Evolutionary conservation across 2,888 invertebrate genomes (phyloP).

Genomic region (Tholera decimalis): DNA sequence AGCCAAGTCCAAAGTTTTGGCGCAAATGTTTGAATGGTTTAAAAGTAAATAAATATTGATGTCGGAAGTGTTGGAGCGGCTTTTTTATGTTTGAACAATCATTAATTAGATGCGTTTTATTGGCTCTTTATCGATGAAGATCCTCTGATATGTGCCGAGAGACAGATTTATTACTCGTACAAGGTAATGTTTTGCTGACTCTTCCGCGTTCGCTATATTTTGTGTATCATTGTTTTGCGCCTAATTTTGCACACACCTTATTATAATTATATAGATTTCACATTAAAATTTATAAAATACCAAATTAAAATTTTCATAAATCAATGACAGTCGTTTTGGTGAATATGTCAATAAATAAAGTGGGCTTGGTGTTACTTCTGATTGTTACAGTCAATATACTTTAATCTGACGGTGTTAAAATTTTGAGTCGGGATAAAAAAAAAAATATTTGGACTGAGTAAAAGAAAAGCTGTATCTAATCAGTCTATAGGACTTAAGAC

Average conservation of each 20-base stretch:
- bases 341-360: constrained; percentile 33
- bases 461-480: constrained; percentile 25
- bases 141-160: constrained; percentile 82
- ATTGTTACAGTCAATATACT: constrained; percentile 35
- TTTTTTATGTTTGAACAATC: constrained; percentile 85
- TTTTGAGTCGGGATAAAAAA: constrained; percentile 1
- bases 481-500: not conserved
- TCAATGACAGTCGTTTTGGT: constrained; percentile 46
- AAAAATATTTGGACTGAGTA: not conserved
- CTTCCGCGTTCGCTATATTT: constrained; percentile 79
- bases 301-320: constrained; percentile 53
- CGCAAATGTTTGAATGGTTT: constrained; percentile 77
- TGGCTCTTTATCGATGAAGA: constrained; percentile 83
- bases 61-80: constrained; percentile 81
- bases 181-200: constrained; percentile 80
- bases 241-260: constrained; percentile 70
- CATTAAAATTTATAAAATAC: constrained; percentile 31
- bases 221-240: constrained; percentile 71
- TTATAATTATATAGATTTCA: constrained; percentile 44
- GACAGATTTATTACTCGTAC: constrained; percentile 87
- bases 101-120: constrained; percentile 87
- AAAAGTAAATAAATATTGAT: constrained; percentile 80
- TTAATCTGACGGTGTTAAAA: constrained; percentile 14
- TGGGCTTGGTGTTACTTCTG: constrained; percentile 40
- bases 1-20: constrained; percentile 74